Percentiles rank a stretch among this genome's conserved stretches.
Conservation (phyloP, 2,888 invertebrate species). For the Clunio marinus region DNA sequence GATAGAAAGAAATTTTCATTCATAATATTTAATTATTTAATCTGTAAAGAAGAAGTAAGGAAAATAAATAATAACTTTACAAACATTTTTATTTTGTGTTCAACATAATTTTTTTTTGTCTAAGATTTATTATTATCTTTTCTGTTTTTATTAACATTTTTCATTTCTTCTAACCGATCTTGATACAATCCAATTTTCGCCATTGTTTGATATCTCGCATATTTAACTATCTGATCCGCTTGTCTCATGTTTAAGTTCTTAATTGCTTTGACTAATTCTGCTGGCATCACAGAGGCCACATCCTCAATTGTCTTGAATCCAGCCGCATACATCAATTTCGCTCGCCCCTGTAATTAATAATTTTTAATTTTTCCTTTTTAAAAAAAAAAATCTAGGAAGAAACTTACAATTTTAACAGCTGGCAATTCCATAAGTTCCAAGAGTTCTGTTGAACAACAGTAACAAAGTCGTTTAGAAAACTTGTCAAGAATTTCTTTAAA, state of each 20-base stretch:
- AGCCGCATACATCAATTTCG: constrained; percentile 74
- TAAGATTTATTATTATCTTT: too few relatives aligned
- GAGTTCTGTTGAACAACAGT: constrained; percentile 77
- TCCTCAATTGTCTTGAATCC: constrained; percentile 75
- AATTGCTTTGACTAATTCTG: constrained; percentile 59
- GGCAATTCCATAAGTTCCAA: constrained; percentile 83
- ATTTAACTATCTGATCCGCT: constrained; percentile 77
- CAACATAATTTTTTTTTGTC: too few relatives aligned
- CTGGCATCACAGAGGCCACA: constrained; percentile 67
- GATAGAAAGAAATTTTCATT: too few relatives aligned
- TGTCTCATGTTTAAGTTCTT: constrained; percentile 67
- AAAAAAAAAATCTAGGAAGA: not conserved
- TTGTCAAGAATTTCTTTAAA: constrained; percentile 70
- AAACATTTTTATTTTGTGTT: too few relatives aligned
- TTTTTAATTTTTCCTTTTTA: too few relatives aligned
- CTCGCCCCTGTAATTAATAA: constrained; percentile 64
- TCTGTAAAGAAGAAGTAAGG: too few relatives aligned
- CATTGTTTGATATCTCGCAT: constrained; percentile 60
- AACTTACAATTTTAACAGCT: constrained; percentile 70
- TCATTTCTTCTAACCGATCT: not conserved
- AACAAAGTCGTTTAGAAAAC: constrained; percentile 69
- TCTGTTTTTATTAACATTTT: not conserved
- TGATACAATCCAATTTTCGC: not conserved
- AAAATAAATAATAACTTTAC: too few relatives aligned
- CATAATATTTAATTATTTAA: not conserved